These are phyloP conservation scores for Agrilus cyanescens DNA, from an alignment of 2,888 invertebrate genomes.

Conservation along the genomic window DNA sequence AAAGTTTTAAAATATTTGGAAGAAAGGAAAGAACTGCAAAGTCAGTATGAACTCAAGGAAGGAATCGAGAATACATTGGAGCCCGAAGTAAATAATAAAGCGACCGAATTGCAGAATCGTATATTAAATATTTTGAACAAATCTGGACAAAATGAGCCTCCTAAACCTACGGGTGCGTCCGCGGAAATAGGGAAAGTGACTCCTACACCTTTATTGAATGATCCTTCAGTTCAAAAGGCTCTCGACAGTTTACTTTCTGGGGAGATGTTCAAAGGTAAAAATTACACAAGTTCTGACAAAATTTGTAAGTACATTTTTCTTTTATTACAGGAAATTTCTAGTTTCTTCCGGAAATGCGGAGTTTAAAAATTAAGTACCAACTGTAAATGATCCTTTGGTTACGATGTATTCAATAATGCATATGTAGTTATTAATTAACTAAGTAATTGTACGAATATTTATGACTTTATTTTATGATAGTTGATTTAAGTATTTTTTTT, in stretches of 20 bases:
- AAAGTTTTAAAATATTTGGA: slow-evolving; percentile 60
- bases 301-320: too few species aligned
- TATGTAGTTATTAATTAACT: too few species aligned
- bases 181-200: slow-evolving; percentile 20
- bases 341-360: too few species aligned
- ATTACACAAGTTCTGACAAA: slow-evolving; percentile 4
- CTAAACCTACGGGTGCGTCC: slow-evolving; percentile 24
- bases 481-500: too few species aligned
- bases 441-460: too few species aligned
- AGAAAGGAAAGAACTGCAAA: slow-evolving; percentile 61
- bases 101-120: slow-evolving; percentile 62
- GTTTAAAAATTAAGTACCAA: too few species aligned
- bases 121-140: slow-evolving; percentile 67
- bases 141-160: slow-evolving; percentile 24
- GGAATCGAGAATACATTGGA: slow-evolving; percentile 39
- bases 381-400: too few species aligned
- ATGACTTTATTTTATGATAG: too few species aligned
- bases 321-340: too few species aligned
- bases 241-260: slow-evolving; percentile 55
- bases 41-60: slow-evolving; percentile 63
- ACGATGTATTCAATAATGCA: too few species aligned
- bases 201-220: slow-evolving; percentile 48
- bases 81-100: slow-evolving; percentile 40
- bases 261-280: slow-evolving; percentile 42
- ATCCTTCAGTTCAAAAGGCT: slow-evolving; percentile 69